phyloP scores from a whole-genome alignment of 2,888 invertebrate species.

The Salticus scenicus region DNA sequence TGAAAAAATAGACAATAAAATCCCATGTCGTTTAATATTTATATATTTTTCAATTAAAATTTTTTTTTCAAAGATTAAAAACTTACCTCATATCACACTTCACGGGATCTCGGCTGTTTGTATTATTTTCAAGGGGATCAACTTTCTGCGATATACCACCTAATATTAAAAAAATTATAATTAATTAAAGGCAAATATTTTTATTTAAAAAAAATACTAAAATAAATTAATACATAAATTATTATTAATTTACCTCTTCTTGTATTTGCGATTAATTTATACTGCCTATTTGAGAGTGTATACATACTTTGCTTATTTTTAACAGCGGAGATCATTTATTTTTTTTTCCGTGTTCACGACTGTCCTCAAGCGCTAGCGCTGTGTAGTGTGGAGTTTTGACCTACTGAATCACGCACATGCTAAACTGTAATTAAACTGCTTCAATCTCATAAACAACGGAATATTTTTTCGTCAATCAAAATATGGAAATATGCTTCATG shows the following conservation, averaged over 20 bases:
- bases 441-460: no score
- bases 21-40: no score
- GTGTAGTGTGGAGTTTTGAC: not conserved
- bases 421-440: not conserved
- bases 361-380: constrained; percentile 28
- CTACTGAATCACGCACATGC: not conserved
- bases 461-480: no score
- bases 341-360: constrained; percentile 30
- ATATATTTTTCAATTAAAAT: no score
- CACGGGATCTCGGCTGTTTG: constrained; percentile 74
- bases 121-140: constrained; percentile 85
- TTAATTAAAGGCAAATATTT: constrained; percentile 41
- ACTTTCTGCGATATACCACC: constrained; percentile 88
- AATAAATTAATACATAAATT: no score
- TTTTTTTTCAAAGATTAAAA: no score
- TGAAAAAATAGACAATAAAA: no score
- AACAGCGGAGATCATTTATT: constrained; percentile 41
- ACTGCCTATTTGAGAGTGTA: constrained; percentile 89
- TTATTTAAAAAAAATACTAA: not conserved
- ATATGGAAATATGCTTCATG: no score
- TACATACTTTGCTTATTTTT: constrained; percentile 80
- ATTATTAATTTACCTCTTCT: constrained; percentile 81
- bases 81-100: constrained; percentile 68
- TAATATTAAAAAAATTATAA: constrained; percentile 74
- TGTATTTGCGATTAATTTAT: constrained; percentile 91